Conservation (phyloP, 1,140 invertebrate species). For the Cyrtorhinus lividipennis region DNA sequence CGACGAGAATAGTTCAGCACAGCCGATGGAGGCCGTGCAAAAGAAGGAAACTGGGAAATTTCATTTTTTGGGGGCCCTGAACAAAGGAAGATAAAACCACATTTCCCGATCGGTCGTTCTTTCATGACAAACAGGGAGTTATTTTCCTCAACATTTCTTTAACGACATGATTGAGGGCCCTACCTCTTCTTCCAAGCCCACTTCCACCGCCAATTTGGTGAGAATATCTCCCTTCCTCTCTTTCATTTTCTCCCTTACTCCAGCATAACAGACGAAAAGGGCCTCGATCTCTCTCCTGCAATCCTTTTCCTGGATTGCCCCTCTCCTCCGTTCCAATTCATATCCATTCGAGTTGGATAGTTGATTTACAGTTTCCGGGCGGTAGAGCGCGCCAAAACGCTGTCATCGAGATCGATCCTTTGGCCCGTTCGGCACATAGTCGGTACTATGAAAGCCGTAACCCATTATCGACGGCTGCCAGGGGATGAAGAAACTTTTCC, state of each 20-base stretch:
- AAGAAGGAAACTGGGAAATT: background rate
- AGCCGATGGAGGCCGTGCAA: no score
- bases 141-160: background rate
- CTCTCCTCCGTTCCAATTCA: background rate
- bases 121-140: background rate
- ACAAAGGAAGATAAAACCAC: background rate
- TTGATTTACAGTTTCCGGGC: background rate
- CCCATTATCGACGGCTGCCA: no score
- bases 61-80: background rate
- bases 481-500: no score
- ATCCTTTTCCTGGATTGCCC: background rate
- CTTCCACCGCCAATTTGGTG: background rate
- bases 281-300: background rate
- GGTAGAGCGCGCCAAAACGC: background rate
- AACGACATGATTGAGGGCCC: background rate
- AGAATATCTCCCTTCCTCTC: background rate
- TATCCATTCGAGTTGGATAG: background rate
- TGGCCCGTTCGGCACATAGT: no score
- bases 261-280: background rate
- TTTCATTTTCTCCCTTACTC: background rate
- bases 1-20: no score
- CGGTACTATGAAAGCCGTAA: no score
- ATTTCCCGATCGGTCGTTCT: background rate
- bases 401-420: background rate
- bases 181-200: background rate